Conservation (phyloP, 1,140 invertebrate genomes). For the Hyposmocoma kahamanoa region DNA sequence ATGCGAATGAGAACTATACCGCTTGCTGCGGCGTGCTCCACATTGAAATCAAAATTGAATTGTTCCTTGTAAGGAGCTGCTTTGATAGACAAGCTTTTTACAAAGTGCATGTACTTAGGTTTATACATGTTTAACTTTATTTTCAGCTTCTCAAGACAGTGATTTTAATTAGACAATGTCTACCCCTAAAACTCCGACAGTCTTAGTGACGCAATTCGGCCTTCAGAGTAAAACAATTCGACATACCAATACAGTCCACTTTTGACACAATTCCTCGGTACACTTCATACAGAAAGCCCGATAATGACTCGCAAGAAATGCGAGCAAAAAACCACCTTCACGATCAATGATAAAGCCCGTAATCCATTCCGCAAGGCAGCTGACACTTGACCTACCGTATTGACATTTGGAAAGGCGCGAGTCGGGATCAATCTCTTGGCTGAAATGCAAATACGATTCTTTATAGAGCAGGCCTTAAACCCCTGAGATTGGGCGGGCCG, state of each 20-base stretch:
- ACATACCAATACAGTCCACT: slow-evolving; percentile 7
- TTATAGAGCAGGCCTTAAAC: slow-evolving; percentile 47
- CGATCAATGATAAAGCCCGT: neutral
- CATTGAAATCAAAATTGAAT: slow-evolving; percentile 1
- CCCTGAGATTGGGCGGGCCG: slow-evolving; percentile 36
- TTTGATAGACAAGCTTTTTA: no score
- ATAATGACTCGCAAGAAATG: slow-evolving; percentile 4
- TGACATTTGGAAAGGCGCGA: slow-evolving; percentile 34
- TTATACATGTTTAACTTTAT: no score
- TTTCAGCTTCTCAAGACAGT: no score
- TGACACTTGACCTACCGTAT: slow-evolving; percentile 41
- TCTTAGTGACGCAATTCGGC: no score
- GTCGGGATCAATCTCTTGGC: slow-evolving; percentile 44
- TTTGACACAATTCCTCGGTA: slow-evolving; percentile 6
- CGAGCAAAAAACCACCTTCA: neutral
- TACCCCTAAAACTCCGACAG: no score
- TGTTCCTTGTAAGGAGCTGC: neutral
- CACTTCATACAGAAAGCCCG: neutral
- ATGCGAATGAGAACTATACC: slow-evolving; percentile 10
- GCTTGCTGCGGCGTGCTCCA: no score
- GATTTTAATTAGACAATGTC: no score
- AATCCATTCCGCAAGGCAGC: neutral
- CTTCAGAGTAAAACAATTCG: no score
- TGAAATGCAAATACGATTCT: slow-evolving; percentile 65
- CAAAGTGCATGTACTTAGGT: no score